These are phyloP conservation scores for Aplocera efformata DNA, from an alignment of 2,888 invertebrate genomes.

Conservation along the genomic window DNA sequence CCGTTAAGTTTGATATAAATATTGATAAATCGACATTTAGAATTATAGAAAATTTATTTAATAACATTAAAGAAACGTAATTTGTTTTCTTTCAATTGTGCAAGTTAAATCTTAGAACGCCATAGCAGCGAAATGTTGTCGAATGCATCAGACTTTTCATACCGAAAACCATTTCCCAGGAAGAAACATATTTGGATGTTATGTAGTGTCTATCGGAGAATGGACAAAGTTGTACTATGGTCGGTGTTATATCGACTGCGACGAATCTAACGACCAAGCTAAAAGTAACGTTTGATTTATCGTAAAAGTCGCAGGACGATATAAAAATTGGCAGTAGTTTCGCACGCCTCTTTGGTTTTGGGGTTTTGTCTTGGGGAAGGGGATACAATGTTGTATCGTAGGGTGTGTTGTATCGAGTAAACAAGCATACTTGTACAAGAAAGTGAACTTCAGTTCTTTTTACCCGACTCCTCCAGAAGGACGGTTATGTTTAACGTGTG, in stretches of 20 bases:
- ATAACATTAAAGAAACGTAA: too few species aligned
- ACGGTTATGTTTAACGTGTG: too few species aligned
- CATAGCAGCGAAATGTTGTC: not conserved
- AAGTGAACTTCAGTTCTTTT: too few species aligned
- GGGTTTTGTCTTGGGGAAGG: not conserved
- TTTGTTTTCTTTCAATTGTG: too few species aligned
- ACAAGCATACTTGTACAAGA: too few species aligned
- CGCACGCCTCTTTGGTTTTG: not conserved
- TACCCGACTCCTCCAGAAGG: too few species aligned
- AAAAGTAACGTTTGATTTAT: conserved; percentile 33
- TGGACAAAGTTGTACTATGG: conserved; percentile 33
- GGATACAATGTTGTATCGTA: too few species aligned
- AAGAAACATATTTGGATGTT: conserved; percentile 9
- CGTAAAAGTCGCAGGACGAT: conserved; percentile 17
- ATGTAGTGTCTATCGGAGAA: conserved; percentile 23
- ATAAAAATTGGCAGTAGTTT: conserved; percentile 24
- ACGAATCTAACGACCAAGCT: conserved; percentile 31
- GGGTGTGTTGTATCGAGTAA: too few species aligned
- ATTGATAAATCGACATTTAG: too few species aligned
- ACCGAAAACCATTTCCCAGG: conserved; percentile 1
- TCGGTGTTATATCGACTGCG: conserved; percentile 34
- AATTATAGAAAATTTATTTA: too few species aligned
- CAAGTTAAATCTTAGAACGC: too few species aligned
- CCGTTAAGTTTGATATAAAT: too few species aligned
- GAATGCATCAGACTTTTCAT: conserved; percentile 1